Percentiles rank a stretch among this genome's conserved stretches.
Conservation (phyloP, 2,797 vertebrate genomes). For the Craterocephalus amniculus region DNA sequence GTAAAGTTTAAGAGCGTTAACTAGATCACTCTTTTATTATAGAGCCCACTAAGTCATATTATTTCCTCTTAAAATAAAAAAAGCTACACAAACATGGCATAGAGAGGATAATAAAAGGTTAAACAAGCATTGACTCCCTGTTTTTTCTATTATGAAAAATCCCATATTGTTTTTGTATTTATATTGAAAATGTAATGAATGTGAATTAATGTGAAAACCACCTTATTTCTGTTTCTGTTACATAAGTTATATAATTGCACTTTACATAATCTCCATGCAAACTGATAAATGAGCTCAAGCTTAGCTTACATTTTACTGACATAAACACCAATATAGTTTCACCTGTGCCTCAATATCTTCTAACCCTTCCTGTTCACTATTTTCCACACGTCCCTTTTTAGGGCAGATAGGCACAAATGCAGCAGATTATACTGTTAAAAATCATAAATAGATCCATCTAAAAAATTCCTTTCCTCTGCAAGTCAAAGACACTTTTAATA, state of each 20-base stretch:
- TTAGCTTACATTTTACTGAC: neutral
- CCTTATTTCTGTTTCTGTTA: neutral
- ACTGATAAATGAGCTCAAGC: neutral
- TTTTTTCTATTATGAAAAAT: neutral
- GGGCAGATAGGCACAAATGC: neutral
- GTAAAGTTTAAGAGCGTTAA: too few species aligned
- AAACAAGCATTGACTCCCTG: neutral
- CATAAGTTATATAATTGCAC: too few species aligned
- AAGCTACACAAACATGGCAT: too few species aligned
- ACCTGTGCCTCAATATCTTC: neutral
- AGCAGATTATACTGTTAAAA: constrained; percentile 5
- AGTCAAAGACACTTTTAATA: constrained; percentile 54
- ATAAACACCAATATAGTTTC: neutral
- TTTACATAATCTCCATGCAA: neutral
- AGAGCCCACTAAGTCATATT: too few species aligned
- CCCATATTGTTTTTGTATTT: neutral
- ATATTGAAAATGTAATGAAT: neutral
- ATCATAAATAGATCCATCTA: constrained; percentile 10
- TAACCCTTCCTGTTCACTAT: neutral
- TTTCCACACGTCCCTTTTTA: constrained; percentile 5
- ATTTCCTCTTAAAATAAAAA: too few species aligned
- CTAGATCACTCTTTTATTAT: too few species aligned
- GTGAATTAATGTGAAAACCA: neutral
- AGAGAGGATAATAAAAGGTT: neutral
- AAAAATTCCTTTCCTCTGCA: constrained; percentile 18